Evolutionary conservation across 2,888 invertebrate genomes (phyloP), one percentile per base, ranked within the genome.

Genomic region (Sminthurinus aureus): DNA sequence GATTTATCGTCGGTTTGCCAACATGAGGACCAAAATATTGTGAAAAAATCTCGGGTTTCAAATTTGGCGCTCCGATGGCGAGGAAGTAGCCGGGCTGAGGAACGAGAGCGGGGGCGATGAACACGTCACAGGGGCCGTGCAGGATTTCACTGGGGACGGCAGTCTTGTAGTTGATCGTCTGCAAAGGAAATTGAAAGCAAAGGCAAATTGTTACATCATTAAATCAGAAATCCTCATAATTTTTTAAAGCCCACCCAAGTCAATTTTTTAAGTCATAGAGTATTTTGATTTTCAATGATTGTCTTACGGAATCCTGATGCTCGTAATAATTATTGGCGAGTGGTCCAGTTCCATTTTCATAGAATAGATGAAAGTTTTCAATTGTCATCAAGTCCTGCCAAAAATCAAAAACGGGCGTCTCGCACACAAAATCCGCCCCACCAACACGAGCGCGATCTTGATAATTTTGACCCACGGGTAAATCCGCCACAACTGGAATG

Each of bases 391-490:
- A 20, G 20, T 69, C 51, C 20, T 79, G 50, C 79, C 79, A 79
- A 38, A 50, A 50, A 0, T 58, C 26, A n/a, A 69, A 79, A 8
- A 69, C 20, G 9, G 79, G 26, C 24, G 20, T 71, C 3, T 79
- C 64, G 13, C 52, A 26, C n/a, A 18, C 26, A 38, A 67, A 79
- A 38, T 79, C 79, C 24, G 26, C 79, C 3, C 79, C 79, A n/a
- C n/a, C 67, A 1, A 51, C 79, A 6, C 67, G 64, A 50, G 52
- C 66, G n/a, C 51, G 79, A 64, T 74, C 74, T 15, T 76, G 76
- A 8, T 52, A 52, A 52, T 76, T 76, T 52, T 76, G 52, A n/a
- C 76, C 79, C 11, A 79, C 79, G 4, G 79, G 79, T 13, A 79
- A 38, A 38, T 79, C 67, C 18, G 67, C 38, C 0, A 66, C 22